Evolutionary conservation across 2,113 vertebrate species (phyloP), one percentile per base, ranked within the genome.

Genomic region (Sitta europaea): DNA sequence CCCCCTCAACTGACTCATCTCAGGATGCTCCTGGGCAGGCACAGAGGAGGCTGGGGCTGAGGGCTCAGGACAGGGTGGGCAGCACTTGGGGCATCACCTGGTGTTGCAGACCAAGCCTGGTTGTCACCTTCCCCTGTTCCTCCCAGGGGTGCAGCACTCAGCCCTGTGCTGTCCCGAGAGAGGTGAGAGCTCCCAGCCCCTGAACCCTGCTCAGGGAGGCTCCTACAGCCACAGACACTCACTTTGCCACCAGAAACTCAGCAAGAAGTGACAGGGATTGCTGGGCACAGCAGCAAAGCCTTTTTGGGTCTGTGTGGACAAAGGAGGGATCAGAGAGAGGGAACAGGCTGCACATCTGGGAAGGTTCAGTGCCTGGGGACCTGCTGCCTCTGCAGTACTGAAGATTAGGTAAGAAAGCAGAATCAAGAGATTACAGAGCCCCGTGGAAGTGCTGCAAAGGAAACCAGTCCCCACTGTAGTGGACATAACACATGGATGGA

Each of bases 101-200:
- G 16, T 3, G 2, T 0, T 38, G 33, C 47, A 68, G 24, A n/a
- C 40, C 3, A 1, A 24, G 2, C 11, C 19, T 10, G 8, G 25
- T 10, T 61, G 40, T 42, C 93, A 42, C 36, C 54, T 53, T 24
- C 21, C 45, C 36, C 68, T 21, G 3, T 18, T 23, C 19, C 28
- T 51, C 31, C 54, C 0, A 0, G 42, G 29, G 31, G 5, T 63
- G 48, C 75, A 78, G 59, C 28, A 3, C 12, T 45, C 36, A 65
- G 42, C 28, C 8, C 54, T 38, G 45, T 2, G 33, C 67, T 62
- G 5, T 28, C 35, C 53, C 15, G 53, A 53, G 42, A 43, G 22
- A 5, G 51, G 14, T 10, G 68, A 65, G 72, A 71, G 72, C 67
- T 83, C 67, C 42, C 55, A 63, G 70, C 47, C 43, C 27, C 2